phyloP scores from a whole-genome alignment of 1,140 invertebrate species.

The Cardiocondyla obscurior region DNA sequence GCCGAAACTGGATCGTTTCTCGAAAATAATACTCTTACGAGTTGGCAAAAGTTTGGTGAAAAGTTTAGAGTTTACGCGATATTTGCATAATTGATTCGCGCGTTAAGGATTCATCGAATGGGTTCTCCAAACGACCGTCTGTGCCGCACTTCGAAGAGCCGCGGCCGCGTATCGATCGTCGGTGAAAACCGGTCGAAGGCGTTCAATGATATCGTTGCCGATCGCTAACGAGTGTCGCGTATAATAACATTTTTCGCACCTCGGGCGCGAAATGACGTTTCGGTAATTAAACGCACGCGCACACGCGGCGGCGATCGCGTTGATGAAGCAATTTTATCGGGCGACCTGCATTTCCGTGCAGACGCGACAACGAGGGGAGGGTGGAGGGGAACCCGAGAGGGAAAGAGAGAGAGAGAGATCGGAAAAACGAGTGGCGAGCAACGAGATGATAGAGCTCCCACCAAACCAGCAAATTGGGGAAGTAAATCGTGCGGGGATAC shows the following conservation, averaged over 20 bases:
- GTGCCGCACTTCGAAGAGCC: not conserved
- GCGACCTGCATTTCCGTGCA: constrained; percentile 20
- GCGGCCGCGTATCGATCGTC: not conserved
- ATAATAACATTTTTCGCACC: constrained; percentile 39
- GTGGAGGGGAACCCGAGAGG: not conserved
- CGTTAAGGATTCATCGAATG: not conserved
- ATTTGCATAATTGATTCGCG: not conserved
- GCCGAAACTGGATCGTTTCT: not conserved
- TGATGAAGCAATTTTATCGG: constrained; percentile 52
- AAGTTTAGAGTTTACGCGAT: not conserved
- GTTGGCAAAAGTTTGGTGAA: not conserved
- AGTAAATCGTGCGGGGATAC: constrained; percentile 42
- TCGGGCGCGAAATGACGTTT: constrained; percentile 22
- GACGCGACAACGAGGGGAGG: not conserved
- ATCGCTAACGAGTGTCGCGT: constrained; percentile 24
- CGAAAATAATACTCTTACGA: not conserved
- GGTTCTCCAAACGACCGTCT: not conserved
- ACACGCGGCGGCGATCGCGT: not conserved
- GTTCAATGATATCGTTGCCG: not conserved
- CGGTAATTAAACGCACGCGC: constrained; percentile 35
- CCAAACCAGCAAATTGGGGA: constrained; percentile 50
- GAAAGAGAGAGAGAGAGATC: not conserved
- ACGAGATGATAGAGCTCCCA: constrained; percentile 50
- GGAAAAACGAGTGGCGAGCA: constrained; percentile 17
- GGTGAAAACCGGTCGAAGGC: not conserved